Evolutionary conservation across 2,113 vertebrate genomes (phyloP), one percentile per base, ranked within the genome.

Genomic region (Lepidothrix coronata): DNA sequence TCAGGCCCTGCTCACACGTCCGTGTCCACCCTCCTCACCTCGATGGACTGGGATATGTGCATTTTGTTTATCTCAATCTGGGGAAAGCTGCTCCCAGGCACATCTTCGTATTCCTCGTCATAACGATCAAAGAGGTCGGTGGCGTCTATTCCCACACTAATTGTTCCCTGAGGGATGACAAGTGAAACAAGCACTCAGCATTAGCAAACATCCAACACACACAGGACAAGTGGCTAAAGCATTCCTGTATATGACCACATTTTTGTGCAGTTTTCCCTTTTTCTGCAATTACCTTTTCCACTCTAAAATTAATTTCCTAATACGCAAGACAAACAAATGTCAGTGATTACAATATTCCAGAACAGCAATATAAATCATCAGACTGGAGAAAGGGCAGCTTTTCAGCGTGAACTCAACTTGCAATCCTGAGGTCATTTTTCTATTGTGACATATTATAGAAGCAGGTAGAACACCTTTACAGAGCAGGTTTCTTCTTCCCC

Each of bases 41-140:
- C 99, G n/a, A 99, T 99, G 75, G 99, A 99, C 97, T 99, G 99
- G 41, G 99, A 99, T 96, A 99, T 99, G 98, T 99, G 99, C 99
- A 99, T 99, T 94, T 98, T 99, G 98, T 99, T 99, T 88, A 99
- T 99, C 98, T 99, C 99, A 37, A 99, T 98, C 93, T 99, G 99
- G 8, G 99, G 99, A 46, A 99, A 97, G 86, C 98, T 97, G 31
- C 98, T 98, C 88, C 97, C 98, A 2, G 95, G 97, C 72, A 98
- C 85, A 22, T 99, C 99, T 93, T 99, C 99, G 9, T 98, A 99
- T 16, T 99, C 99, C 66, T 99, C 99, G 1, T 99, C 99, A 9
- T 99, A 99, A 35, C 97, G 98, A 95, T 99, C 99, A 87, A 99
- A 99, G 43, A 99, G 99, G 98, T 99, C 99, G 1, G 99, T 99